Base-by-base conservation (phyloP, 2,113 vertebrate species). In the Pituophis catenifer region DNA sequence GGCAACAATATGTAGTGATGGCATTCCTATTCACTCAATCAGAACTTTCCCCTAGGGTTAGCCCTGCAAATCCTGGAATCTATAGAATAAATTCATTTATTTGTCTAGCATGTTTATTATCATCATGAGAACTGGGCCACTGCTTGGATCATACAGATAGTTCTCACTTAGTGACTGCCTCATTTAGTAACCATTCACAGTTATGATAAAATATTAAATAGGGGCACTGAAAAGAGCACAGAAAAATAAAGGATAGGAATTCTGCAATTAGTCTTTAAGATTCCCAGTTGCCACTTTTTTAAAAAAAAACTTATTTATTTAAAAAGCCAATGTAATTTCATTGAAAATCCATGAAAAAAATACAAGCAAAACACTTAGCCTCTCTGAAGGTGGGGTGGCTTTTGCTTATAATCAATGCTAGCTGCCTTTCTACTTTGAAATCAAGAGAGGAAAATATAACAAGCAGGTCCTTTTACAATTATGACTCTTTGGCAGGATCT, bases 311-410 rank as follows among this genome's bases (percentile, higher is more conserved):
- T 48, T 17, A 55, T 55, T 55, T 55, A 94, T 96, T 94, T 91
- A 90, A 95, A 90, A 95, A 94, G 94, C 87, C 1, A 0, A 94
- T 93, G 53, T 85, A 91, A 91, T 86, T 93, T 92, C 94, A 95
- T 91, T 90, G 93, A 95, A 95, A 94, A 90, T 81, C 90, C 93
- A 94, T 91, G 90, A 95, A 94, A 91, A 44, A 93, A 91, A 87
- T 70, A 92, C 85, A 57, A 50, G 65, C 62, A 93, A 90, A 57
- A 48, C 93, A 87, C 94, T 88, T 96, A 95, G 93, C 91, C 89
- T 86, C 6, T 57, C 10, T 95, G 93, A 94, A 94, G 1, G 54
- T 1, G 8, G 92, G 88, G 93, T 89, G 93, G 94, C 75, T 88
- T 93, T 95, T 95, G 91, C 90, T 1, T 55, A 93, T 90, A 48